phyloP scores from a whole-genome alignment of 2,888 invertebrate genomes.

The Diaprepes abbreviatus region DNA sequence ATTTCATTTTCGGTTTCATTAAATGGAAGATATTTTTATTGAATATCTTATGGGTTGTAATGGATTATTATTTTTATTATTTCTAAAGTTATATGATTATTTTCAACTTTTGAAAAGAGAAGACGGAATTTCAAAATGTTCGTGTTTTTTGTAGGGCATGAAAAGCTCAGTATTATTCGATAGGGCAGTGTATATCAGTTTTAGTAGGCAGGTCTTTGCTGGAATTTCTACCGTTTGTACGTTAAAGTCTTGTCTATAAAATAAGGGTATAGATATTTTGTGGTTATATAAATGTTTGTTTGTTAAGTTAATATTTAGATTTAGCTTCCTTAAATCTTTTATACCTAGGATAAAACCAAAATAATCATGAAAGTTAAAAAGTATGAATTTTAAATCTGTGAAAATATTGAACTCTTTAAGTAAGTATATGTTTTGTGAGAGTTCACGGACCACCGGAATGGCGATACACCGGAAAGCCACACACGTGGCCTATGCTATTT shows the following conservation, averaged over 20 bases:
- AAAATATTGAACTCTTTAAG: conserved; percentile 3
- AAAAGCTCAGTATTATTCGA: conserved; percentile 8
- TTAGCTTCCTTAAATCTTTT: conserved; percentile 9
- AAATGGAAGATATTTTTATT: conserved; percentile 1
- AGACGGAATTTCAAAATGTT: conserved; percentile 4
- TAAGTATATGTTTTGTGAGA: too few species aligned
- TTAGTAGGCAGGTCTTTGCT: conserved; percentile 1
- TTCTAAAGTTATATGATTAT: conserved; percentile 3
- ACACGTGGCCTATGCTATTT: too few species aligned
- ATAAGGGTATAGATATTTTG: background rate
- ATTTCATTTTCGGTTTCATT: too few species aligned
- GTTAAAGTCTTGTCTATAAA: conserved; percentile 6
- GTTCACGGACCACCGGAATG: too few species aligned
- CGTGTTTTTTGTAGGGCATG: background rate
- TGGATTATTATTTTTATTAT: conserved; percentile 16
- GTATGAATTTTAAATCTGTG: too few species aligned
- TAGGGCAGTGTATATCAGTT: conserved; percentile 1
- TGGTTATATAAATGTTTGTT: conserved; percentile 1
- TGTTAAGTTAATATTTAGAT: conserved; percentile 1
- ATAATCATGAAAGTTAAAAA: too few species aligned
- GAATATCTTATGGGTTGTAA: background rate
- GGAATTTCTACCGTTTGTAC: background rate
- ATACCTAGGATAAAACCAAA: too few species aligned
- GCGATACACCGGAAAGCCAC: too few species aligned
- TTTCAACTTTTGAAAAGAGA: conserved; percentile 2